Evolutionary conservation across 2,113 vertebrate species (phyloP).

Genomic region (Stomatorhinus ivindoensis): DNA sequence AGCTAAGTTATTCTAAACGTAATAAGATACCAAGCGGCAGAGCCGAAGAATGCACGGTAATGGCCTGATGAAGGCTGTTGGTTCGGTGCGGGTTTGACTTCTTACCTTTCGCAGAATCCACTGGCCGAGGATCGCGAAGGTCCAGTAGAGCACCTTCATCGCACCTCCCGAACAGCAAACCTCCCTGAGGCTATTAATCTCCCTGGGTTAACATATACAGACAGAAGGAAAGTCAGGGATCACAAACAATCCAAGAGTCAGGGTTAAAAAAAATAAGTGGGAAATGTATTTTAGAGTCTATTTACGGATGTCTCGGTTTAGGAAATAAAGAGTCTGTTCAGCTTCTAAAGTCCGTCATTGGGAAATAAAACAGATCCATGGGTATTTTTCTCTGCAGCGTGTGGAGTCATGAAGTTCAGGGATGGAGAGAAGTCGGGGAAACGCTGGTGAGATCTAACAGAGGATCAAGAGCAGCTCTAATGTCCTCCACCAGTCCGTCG

Average conservation of each 20-base stretch:
- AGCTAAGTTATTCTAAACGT: background rate
- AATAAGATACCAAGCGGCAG: background rate
- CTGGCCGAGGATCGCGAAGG: slow-evolving; percentile 57
- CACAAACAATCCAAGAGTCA: slow-evolving; percentile 44
- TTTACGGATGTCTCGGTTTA: slow-evolving; percentile 28
- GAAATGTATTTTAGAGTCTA: slow-evolving; percentile 22
- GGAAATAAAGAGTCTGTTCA: slow-evolving; percentile 45
- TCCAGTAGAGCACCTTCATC: slow-evolving; percentile 69
- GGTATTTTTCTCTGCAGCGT: slow-evolving; percentile 26
- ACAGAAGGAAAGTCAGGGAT: slow-evolving; percentile 26
- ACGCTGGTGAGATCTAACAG: slow-evolving; percentile 22
- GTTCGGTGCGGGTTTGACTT: background rate
- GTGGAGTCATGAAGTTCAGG: slow-evolving; percentile 48
- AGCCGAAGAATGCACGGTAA: background rate
- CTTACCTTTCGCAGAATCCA: slow-evolving; percentile 65
- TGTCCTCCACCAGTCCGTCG: slow-evolving; percentile 31
- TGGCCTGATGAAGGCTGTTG: background rate
- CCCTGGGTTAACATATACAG: slow-evolving; percentile 57
- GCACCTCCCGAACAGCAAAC: slow-evolving; percentile 56
- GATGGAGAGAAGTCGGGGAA: slow-evolving; percentile 33
- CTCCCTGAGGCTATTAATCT: slow-evolving; percentile 54
- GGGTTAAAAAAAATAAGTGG: slow-evolving; percentile 28
- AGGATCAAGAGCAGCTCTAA: slow-evolving; percentile 42
- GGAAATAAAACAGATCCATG: slow-evolving; percentile 53
- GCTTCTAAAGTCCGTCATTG: slow-evolving; percentile 45